Percentiles rank a stretch among this genome's conserved stretches.
phyloP scores from a whole-genome alignment of 2,888 invertebrate genomes.

The Agrotis clavis region DNA sequence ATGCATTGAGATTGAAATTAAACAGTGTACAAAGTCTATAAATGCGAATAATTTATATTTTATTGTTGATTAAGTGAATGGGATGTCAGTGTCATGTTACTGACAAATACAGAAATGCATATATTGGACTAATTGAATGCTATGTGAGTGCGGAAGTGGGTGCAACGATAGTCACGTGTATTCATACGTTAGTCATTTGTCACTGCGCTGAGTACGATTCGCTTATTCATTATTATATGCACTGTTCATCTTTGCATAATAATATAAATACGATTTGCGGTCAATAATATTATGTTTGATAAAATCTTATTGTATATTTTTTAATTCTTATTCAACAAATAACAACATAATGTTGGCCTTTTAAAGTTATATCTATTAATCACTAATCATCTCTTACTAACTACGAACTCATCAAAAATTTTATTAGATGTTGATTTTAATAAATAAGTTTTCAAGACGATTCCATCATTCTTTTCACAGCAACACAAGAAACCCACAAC shows the following conservation, averaged over 20 bases:
- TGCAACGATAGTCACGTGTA: constrained; percentile 53
- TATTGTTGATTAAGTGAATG: constrained; percentile 59
- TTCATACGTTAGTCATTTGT: constrained; percentile 46
- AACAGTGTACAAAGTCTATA: constrained; percentile 28
- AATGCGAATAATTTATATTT: constrained; percentile 49
- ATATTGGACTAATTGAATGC: constrained; percentile 71
- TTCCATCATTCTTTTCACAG: no score
- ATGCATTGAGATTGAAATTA: constrained; percentile 16
- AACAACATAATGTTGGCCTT: neutral
- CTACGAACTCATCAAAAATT: no score
- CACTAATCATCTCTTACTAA: no score
- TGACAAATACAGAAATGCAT: constrained; percentile 66
- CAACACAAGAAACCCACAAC: no score
- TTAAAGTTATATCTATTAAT: neutral
- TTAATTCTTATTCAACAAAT: constrained; percentile 8
- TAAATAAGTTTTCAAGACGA: no score
- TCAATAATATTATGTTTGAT: neutral
- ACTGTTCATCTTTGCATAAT: constrained; percentile 1
- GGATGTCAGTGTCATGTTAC: constrained; percentile 73
- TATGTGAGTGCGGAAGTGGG: constrained; percentile 55
- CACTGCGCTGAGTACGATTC: constrained; percentile 15
- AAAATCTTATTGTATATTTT: constrained; percentile 1
- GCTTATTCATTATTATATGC: constrained; percentile 25
- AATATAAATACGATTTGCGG: constrained; percentile 2
- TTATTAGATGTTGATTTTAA: no score